A percentile compares a stretch with the other conserved stretches of the same genome.
phyloP scores from a whole-genome alignment of 1,140 invertebrate genomes.

The Drosophila carrolli region DNA sequence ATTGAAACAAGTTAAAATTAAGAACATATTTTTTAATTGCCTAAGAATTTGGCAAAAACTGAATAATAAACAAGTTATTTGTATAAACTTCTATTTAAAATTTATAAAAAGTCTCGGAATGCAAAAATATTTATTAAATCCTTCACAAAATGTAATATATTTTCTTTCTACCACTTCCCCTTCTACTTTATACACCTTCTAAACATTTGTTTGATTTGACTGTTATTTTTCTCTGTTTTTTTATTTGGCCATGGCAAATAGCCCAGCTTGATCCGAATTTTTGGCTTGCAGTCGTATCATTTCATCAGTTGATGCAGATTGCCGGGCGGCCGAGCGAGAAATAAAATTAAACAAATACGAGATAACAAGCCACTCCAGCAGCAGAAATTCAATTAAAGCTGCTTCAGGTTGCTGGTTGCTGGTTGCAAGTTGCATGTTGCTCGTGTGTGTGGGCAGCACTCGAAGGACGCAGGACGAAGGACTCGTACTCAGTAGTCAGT shows the following conservation, averaged over 20 bases:
- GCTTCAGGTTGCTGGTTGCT: conserved; percentile 48
- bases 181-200: not conserved
- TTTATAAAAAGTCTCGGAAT: too few relatives aligned
- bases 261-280: conserved; percentile 5
- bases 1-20: too few relatives aligned
- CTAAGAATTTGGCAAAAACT: too few relatives aligned
- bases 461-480: conserved; percentile 2
- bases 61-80: too few relatives aligned
- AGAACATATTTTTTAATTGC: too few relatives aligned
- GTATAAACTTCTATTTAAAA: too few relatives aligned
- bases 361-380: conserved; percentile 56
- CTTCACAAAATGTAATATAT: not conserved
- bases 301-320: conserved; percentile 53
- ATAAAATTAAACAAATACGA: conserved; percentile 68
- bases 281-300: conserved; percentile 53
- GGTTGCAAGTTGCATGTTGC: conserved; percentile 21
- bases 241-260: conserved; percentile 9
- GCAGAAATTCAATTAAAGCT: conserved; percentile 55
- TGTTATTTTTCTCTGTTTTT: not conserved
- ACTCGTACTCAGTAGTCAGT: conserved; percentile 6
- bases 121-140: too few relatives aligned
- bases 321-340: conserved; percentile 34
- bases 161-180: not conserved
- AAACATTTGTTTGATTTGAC: not conserved
- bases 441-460: conserved; percentile 11